These are phyloP conservation scores for Drosophila siamana DNA, from an alignment of 2,888 invertebrate genomes.

Conservation along the genomic window DNA sequence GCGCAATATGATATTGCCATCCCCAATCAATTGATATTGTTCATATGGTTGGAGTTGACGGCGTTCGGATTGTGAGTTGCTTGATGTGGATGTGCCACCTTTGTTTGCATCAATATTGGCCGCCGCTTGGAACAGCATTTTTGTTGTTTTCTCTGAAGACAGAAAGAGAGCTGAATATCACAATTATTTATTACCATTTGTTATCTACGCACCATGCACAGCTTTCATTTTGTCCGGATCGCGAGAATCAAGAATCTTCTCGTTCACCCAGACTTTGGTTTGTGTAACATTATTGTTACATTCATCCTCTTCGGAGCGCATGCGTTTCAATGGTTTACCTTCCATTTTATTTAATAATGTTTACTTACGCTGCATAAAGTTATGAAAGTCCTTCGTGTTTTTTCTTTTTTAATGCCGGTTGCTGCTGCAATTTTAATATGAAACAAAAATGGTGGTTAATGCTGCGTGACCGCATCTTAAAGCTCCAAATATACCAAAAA, in stretches of 20 bases:
- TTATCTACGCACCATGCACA: constrained; percentile 67
- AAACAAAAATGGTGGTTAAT: constrained; percentile 1
- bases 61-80: background rate
- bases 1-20: constrained; percentile 71
- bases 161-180: background rate
- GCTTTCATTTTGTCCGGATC: constrained; percentile 74
- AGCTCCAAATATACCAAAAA: background rate
- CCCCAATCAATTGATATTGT: constrained; percentile 67
- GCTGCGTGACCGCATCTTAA: background rate
- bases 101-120: constrained; percentile 33
- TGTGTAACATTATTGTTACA: constrained; percentile 64
- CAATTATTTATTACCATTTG: background rate
- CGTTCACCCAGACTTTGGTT: constrained; percentile 70
- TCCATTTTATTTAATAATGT: constrained; percentile 30
- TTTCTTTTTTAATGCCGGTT: background rate
- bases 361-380: background rate
- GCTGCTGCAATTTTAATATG: constrained; percentile 7
- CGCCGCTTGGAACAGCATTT: constrained; percentile 69
- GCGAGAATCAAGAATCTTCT: constrained; percentile 63
- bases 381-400: background rate
- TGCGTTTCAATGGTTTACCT: constrained; percentile 48
- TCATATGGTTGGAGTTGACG: constrained; percentile 15
- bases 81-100: background rate
- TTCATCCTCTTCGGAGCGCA: constrained; percentile 64
- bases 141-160: constrained; percentile 70